These are phyloP conservation scores for Phortica okadai DNA, from an alignment of 2,888 invertebrate genomes.

Conservation along the genomic window DNA sequence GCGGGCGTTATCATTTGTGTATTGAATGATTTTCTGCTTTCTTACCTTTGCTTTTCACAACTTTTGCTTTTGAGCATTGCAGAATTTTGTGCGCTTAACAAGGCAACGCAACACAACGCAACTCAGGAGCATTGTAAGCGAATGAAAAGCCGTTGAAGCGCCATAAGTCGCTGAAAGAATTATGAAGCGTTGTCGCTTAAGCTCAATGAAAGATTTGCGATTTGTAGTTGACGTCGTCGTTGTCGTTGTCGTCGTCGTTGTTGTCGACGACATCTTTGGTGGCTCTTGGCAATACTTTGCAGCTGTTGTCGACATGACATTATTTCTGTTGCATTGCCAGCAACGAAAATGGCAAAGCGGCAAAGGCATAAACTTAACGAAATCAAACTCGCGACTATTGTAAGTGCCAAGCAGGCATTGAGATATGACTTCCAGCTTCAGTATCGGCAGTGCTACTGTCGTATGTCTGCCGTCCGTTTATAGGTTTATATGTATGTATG, in stretches of 20 bases:
- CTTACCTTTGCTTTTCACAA: too few species aligned
- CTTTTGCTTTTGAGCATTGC: too few species aligned
- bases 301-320: slow-evolving; percentile 62
- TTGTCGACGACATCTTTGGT: slow-evolving; percentile 51
- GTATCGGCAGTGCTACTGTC: too few species aligned
- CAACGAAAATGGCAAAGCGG: neutral
- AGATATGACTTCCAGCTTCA: neutral
- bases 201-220: slow-evolving; percentile 59
- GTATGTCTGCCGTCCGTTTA: too few species aligned
- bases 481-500: neutral
- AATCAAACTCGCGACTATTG: too few species aligned
- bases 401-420: neutral
- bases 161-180: slow-evolving; percentile 43
- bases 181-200: slow-evolving; percentile 35
- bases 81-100: too few species aligned
- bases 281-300: slow-evolving; percentile 36
- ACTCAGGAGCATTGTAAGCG: too few species aligned
- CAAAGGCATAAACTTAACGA: neutral
- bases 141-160: slow-evolving; percentile 7
- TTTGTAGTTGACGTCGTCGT: slow-evolving; percentile 70
- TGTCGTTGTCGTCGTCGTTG: slow-evolving; percentile 60
- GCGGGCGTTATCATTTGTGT: too few species aligned
- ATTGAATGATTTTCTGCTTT: too few species aligned
- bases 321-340: slow-evolving; percentile 39
- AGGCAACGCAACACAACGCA: too few species aligned